phyloP scores from a whole-genome alignment of 2,888 invertebrate species.

The Lysandra coridon region DNA sequence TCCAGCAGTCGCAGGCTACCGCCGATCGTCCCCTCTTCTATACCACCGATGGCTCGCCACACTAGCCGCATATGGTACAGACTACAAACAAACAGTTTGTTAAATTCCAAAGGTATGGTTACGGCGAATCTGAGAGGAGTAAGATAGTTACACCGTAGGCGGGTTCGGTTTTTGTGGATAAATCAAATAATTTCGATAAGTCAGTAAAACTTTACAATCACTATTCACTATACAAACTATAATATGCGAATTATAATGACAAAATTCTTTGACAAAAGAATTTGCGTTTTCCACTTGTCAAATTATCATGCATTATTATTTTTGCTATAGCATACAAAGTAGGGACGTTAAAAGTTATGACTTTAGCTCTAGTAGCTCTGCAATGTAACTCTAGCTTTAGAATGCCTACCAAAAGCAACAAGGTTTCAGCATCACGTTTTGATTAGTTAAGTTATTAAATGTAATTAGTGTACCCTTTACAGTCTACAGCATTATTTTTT shows the following conservation, averaged over 20 bases:
- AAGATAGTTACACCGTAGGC: too few relatives aligned
- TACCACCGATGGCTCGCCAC: conserved; percentile 96
- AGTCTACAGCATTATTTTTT: neutral
- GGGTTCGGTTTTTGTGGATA: too few relatives aligned
- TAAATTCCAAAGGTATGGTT: neutral
- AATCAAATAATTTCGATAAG: too few relatives aligned
- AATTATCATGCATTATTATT: too few relatives aligned
- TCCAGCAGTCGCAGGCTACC: conserved; percentile 83
- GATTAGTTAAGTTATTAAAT: neutral
- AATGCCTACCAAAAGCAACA: neutral
- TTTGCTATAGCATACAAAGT: too few relatives aligned
- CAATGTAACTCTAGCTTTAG: neutral
- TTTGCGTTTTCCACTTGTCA: too few relatives aligned
- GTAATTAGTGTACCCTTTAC: neutral
- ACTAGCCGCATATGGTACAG: conserved; percentile 90
- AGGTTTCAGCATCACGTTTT: neutral
- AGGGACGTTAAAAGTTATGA: too few relatives aligned
- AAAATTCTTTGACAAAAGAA: too few relatives aligned
- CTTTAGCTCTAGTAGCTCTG: neutral
- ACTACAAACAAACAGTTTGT: conserved; percentile 49
- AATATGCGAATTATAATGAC: too few relatives aligned
- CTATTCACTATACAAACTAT: too few relatives aligned
- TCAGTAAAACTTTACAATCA: too few relatives aligned
- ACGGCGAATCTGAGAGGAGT: too few relatives aligned
- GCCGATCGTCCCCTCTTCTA: conserved; percentile 90